Percentiles rank a stretch among this genome's conserved stretches.
These are phyloP conservation scores for Apamea monoglypha DNA, from an alignment of 2,888 invertebrate genomes.

Conservation along the genomic window DNA sequence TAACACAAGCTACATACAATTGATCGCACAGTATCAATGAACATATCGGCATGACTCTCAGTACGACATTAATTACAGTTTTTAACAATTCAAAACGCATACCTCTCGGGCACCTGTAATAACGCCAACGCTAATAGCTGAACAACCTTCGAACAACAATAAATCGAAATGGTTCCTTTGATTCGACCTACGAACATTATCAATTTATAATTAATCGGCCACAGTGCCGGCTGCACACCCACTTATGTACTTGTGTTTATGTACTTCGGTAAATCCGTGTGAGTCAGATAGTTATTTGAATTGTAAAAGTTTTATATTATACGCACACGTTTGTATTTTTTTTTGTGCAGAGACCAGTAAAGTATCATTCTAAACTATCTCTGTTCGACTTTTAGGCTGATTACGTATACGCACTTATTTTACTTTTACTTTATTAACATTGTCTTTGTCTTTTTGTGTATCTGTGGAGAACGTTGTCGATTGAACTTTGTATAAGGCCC, in stretches of 20 bases:
- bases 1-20: slow-evolving; percentile 52
- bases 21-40: slow-evolving; percentile 49
- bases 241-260: slow-evolving; percentile 33
- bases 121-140: slow-evolving; percentile 53
- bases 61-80: slow-evolving; percentile 72
- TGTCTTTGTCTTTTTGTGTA: no score
- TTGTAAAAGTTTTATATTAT: background rate
- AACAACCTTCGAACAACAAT: slow-evolving; percentile 73
- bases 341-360: background rate
- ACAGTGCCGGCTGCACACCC: slow-evolving; percentile 51
- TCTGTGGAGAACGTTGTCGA: no score
- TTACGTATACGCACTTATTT: no score
- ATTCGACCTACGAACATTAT: slow-evolving; percentile 69
- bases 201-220: slow-evolving; percentile 65
- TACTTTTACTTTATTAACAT: no score
- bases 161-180: slow-evolving; percentile 70
- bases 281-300: slow-evolving; percentile 40
- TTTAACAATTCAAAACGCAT: slow-evolving; percentile 66
- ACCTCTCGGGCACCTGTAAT: slow-evolving; percentile 66
- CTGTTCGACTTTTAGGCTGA: no score
- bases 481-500: no score
- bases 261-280: slow-evolving; percentile 45
- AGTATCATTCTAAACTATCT: background rate
- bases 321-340: background rate
- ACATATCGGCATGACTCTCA: slow-evolving; percentile 55